Evolutionary conservation across 2,888 invertebrate genomes (phyloP).

Genomic region (Microctonus aethiopoides): DNA sequence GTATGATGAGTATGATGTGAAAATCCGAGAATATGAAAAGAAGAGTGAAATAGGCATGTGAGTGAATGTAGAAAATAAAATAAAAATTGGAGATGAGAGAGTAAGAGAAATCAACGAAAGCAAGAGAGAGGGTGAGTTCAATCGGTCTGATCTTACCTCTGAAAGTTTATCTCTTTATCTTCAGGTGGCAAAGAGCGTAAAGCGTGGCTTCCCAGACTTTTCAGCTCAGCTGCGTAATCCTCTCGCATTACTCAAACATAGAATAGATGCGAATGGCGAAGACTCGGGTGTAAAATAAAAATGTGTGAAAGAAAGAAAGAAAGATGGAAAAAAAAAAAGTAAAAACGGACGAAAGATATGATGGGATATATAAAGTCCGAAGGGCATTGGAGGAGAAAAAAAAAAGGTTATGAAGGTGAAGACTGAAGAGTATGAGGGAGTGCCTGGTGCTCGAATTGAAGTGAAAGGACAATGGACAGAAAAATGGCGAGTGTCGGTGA

Average conservation of each 20-base stretch:
- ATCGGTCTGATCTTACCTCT: conserved; percentile 40
- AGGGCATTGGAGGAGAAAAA: not conserved
- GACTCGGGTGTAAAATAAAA: not conserved
- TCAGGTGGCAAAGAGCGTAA: conserved; percentile 38
- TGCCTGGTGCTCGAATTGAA: not conserved
- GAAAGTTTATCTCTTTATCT: conserved; percentile 49
- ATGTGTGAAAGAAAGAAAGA: not conserved
- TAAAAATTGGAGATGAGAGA: conserved; percentile 15
- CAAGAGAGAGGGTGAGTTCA: conserved; percentile 34
- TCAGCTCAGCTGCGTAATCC: conserved; percentile 49
- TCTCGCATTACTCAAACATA: conserved; percentile 49
- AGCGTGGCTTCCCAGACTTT: conserved; percentile 45
- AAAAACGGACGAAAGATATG: not conserved
- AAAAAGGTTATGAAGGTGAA: conserved; percentile 4
- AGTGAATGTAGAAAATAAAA: not conserved
- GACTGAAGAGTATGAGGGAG: not conserved
- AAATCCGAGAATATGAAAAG: not conserved
- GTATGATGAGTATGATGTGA: not conserved
- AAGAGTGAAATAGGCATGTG: not conserved
- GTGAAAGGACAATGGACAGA: conserved; percentile 4
- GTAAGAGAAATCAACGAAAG: conserved; percentile 22
- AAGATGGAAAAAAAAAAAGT: not conserved
- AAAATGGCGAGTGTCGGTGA: not conserved
- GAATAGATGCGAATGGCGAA: conserved; percentile 38
- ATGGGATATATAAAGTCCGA: not conserved